Evolutionary conservation across 2,888 invertebrate species (phyloP).

Genomic region (Eucera pruinosa): DNA sequence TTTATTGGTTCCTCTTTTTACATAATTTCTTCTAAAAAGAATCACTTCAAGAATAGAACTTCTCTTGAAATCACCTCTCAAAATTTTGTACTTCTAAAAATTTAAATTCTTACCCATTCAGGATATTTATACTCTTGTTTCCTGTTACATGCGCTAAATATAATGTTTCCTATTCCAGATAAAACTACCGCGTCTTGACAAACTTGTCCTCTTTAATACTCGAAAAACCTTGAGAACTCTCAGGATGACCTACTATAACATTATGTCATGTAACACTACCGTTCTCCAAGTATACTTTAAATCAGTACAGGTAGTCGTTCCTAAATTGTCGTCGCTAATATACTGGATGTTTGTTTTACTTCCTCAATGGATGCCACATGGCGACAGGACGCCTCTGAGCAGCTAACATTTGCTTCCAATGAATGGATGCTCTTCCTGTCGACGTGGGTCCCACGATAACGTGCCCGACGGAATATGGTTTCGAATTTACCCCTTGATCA

Average conservation of each 20-base stretch:
- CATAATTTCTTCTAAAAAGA: too few relatives aligned
- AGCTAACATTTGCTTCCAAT: constrained; percentile 94
- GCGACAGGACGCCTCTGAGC: constrained; percentile 92
- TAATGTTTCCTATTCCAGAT: too few relatives aligned
- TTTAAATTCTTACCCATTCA: too few relatives aligned
- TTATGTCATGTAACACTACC: constrained; percentile 16
- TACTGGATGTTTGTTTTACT: constrained; percentile 63
- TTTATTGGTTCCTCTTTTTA: too few relatives aligned
- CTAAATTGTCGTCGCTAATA: constrained; percentile 3
- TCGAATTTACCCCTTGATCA: constrained; percentile 84
- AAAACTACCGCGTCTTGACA: too few relatives aligned
- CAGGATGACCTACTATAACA: not conserved
- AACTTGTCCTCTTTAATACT: too few relatives aligned
- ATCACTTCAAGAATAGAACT: too few relatives aligned
- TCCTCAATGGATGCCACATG: constrained; percentile 93
- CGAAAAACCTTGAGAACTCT: not conserved
- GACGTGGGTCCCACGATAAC: constrained; percentile 91
- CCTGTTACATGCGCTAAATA: too few relatives aligned
- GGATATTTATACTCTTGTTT: too few relatives aligned
- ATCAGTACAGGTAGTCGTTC: not conserved
- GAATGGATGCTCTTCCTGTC: constrained; percentile 89
- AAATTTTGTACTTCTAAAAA: too few relatives aligned
- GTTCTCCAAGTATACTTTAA: constrained; percentile 46
- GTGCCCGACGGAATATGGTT: constrained; percentile 90
- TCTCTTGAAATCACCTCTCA: too few relatives aligned